Evolutionary conservation across 2,888 invertebrate genomes (phyloP).

Genomic region (Phengaris alcon): DNA sequence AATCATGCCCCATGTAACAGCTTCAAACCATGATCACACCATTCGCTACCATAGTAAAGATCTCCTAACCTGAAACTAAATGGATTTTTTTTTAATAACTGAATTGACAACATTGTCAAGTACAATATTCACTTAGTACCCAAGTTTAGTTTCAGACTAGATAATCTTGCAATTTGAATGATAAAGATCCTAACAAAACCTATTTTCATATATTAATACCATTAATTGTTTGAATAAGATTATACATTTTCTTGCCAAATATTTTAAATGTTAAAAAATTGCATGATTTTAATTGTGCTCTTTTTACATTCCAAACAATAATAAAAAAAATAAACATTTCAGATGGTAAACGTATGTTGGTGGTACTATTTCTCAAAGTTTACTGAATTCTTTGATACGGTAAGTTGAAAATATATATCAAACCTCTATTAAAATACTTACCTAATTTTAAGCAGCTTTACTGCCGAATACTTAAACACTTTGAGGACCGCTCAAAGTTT

Average conservation of each 20-base stretch:
- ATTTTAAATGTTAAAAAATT: background rate
- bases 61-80: slow-evolving; percentile 1
- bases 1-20: slow-evolving; percentile 2
- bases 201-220: background rate
- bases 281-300: background rate
- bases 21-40: slow-evolving; percentile 8
- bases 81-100: no score
- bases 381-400: slow-evolving; percentile 97
- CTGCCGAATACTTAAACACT: no score
- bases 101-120: no score
- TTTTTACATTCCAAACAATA: background rate
- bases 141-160: background rate
- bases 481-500: no score
- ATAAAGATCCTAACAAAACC: background rate
- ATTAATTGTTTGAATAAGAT: background rate
- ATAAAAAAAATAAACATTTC: slow-evolving; percentile 52
- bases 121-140: no score
- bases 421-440: background rate
- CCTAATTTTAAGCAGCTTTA: no score
- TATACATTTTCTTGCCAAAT: background rate
- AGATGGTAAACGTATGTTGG: slow-evolving; percentile 97
- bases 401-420: slow-evolving; percentile 71
- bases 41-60: background rate
- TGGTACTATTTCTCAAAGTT: slow-evolving; percentile 98
- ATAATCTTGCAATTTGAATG: background rate